Base-by-base conservation (phyloP, 1,140 invertebrate species). In the Drosophila santomea region DNA sequence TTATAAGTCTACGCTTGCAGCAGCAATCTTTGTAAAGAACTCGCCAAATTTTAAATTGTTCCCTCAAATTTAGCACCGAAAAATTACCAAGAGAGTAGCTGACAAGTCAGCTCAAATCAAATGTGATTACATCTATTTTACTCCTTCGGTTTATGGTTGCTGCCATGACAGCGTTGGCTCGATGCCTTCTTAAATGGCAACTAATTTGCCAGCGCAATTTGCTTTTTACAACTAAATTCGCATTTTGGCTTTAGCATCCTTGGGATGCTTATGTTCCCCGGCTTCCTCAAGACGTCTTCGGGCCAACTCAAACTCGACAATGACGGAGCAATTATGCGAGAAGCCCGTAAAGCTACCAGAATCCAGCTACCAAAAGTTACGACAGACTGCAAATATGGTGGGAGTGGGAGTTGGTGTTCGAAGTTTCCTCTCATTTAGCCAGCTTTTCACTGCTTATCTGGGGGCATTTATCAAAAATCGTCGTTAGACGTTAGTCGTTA, bases 151-250 rank as follows among this genome's bases (percentile, higher is more conserved):
- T 88, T 86, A 88, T 82, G 75, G 82, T 60, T 58, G 67, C 47
- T 60, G 54, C 76, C 80, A 63, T 41, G 80, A 72, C 64, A 75
- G 72, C 71, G 57, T 41, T 78, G 68, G 43, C 59, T 55, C 63
- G 51, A 62, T 75, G 71, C 62, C 56, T 78, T 61, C 83, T 88
- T 86, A 82, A 86, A 86, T 86, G 83, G 82, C 82, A 82, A 88
- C 82, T 86, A 82, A 86, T 88, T 85, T 86, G 83, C 66, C 68
- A 82, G 74, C 69, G 83, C 83, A 86, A 82, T 86, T 86, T 88
- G 71, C 75, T 76, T 86, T 86, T 86, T 86, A 86, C 88, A 86
- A 86, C 82, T 88, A 88, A 86, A 86, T 88, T 86, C 74, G 82
- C 75, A 60, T 78, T 85, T 76, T 44, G 61, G 57, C 58, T 38